Conservation (phyloP, 2,113 vertebrate species). For the Psittacula cyanocephala region DNA sequence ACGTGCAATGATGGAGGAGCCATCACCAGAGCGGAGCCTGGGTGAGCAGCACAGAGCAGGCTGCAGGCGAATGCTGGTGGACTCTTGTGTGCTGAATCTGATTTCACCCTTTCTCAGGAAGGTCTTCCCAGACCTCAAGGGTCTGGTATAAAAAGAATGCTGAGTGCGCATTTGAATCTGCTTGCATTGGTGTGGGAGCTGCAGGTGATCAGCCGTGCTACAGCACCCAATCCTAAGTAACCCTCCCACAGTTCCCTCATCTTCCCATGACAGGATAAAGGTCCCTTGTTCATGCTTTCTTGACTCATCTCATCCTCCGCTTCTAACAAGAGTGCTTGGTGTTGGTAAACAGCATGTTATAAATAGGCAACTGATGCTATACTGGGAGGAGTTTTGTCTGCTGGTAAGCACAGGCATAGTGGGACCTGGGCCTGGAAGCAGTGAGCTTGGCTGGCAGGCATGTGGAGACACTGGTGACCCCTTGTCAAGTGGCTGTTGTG, state of each 20-base stretch:
- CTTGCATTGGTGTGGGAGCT: background rate
- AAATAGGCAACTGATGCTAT: constrained; percentile 38
- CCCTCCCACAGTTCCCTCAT: background rate
- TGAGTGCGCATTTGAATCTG: rapidly evolving
- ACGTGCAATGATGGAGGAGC: background rate
- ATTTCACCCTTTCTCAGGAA: background rate
- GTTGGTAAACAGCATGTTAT: constrained; percentile 48
- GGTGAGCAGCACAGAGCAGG: background rate
- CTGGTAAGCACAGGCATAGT: background rate
- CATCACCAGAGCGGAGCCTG: background rate
- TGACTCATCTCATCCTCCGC: background rate
- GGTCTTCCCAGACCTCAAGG: background rate
- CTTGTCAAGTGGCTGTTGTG: background rate
- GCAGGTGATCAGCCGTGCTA: background rate
- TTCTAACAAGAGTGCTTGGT: background rate
- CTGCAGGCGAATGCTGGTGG: background rate
- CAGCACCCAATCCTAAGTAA: background rate
- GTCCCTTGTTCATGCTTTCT: background rate
- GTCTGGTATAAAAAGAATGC: background rate
- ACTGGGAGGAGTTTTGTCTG: background rate
- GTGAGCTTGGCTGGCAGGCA: background rate
- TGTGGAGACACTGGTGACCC: background rate
- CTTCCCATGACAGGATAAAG: background rate
- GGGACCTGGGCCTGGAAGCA: background rate
- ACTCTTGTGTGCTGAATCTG: background rate